Evolutionary conservation across 2,113 vertebrate genomes (phyloP).

Genomic region (Scatophagus argus): DNA sequence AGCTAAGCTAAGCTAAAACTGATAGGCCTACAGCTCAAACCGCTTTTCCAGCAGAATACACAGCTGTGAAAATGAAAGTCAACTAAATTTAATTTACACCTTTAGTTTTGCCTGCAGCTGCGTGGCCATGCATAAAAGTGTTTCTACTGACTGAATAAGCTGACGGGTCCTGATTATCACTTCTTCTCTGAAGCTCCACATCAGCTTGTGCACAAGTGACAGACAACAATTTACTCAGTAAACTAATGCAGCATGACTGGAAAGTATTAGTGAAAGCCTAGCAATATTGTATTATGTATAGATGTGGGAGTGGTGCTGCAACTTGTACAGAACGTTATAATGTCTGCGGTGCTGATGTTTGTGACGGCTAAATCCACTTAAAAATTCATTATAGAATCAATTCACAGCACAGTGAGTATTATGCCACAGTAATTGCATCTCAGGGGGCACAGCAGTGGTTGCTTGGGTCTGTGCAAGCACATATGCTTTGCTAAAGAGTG

Average conservation of each 20-base stretch:
- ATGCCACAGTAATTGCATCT: constrained; percentile 52
- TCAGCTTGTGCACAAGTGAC: neutral
- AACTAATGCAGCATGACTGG: neutral
- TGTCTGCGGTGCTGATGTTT: constrained; percentile 1
- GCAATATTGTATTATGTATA: neutral
- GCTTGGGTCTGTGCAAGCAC: constrained; percentile 4
- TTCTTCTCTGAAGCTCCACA: constrained; percentile 2
- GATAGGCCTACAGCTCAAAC: neutral
- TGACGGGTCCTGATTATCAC: neutral
- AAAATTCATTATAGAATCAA: constrained; percentile 16
- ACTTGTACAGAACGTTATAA: neutral
- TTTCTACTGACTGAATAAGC: constrained; percentile 11
- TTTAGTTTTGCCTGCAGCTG: neutral
- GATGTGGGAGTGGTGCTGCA: neutral
- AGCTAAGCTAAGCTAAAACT: no score
- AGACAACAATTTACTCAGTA: constrained; percentile 4
- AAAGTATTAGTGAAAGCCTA: neutral
- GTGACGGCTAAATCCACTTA: constrained; percentile 4
- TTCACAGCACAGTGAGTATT: constrained; percentile 15
- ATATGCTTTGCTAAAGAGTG: neutral
- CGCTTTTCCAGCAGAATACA: neutral
- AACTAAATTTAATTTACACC: neutral
- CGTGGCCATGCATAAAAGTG: constrained; percentile 15
- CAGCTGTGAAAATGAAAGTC: constrained; percentile 20
- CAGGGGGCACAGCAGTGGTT: neutral